Percentiles rank a stretch among this genome's conserved stretches.
These are phyloP conservation scores for Diaperis boleti DNA, from an alignment of 2,888 invertebrate species.

Conservation along the genomic window DNA sequence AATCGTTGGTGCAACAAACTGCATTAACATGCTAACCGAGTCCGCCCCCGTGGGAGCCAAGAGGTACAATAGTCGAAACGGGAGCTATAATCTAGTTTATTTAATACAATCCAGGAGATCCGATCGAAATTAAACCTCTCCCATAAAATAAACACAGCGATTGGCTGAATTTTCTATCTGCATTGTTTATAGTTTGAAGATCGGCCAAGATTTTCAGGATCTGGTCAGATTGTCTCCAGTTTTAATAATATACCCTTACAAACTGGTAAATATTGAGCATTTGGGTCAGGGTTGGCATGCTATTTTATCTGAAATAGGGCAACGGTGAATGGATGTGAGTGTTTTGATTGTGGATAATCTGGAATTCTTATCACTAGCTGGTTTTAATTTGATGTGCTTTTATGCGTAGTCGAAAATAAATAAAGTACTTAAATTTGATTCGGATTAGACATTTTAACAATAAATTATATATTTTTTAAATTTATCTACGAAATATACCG, in stretches of 20 bases:
- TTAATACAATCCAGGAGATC: slow-evolving; percentile 2
- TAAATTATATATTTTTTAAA: too few species aligned
- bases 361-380: too few species aligned
- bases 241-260: slow-evolving; percentile 39
- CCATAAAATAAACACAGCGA: slow-evolving; percentile 24
- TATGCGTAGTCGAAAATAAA: too few species aligned
- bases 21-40: slow-evolving; percentile 15
- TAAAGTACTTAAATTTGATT: too few species aligned
- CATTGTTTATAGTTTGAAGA: slow-evolving; percentile 39
- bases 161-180: slow-evolving; percentile 26
- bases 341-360: too few species aligned
- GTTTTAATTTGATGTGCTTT: too few species aligned
- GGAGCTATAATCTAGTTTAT: slow-evolving; percentile 10
- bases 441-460: too few species aligned
- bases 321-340: too few species aligned
- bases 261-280: slow-evolving; percentile 37
- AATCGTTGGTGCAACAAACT: slow-evolving; percentile 8
- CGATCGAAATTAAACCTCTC: slow-evolving; percentile 24
- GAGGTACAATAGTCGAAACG: background rate
- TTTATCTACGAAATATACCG: too few species aligned
- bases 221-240: slow-evolving; percentile 40
- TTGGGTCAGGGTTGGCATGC: slow-evolving; percentile 38
- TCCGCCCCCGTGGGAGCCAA: background rate
- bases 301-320: slow-evolving; percentile 38
- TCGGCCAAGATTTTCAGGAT: slow-evolving; percentile 37